A percentile compares a stretch with the other conserved stretches of the same genome.
These are phyloP conservation scores for Trachelus stipa DNA, from an alignment of 2,888 invertebrate species.

Conservation along the genomic window DNA sequence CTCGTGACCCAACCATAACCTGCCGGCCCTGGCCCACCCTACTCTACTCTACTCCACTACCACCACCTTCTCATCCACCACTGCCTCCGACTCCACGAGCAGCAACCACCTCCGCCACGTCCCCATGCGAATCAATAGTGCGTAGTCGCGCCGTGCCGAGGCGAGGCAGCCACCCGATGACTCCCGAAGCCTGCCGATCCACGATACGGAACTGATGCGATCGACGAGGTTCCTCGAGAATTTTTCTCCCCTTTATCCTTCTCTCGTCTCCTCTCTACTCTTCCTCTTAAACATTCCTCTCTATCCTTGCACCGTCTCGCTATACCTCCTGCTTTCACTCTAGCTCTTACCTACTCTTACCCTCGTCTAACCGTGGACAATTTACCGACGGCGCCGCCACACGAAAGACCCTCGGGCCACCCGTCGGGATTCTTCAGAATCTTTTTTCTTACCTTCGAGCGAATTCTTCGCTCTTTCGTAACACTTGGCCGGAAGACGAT, in stretches of 20 bases:
- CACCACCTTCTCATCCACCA: conserved; percentile 6
- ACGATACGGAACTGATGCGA: conserved; percentile 35
- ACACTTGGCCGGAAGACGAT: background rate
- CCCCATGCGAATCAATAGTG: conserved; percentile 64
- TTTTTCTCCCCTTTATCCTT: background rate
- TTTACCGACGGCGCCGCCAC: background rate
- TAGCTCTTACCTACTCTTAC: background rate
- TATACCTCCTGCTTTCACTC: background rate
- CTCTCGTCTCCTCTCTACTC: conserved; percentile 5
- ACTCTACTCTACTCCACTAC: conserved; percentile 12
- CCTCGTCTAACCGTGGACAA: background rate
- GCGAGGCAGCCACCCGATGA: conserved; percentile 49
- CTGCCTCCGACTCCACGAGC: conserved; percentile 4
- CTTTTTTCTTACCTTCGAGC: background rate
- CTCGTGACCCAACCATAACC: background rate
- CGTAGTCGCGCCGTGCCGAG: conserved; percentile 55
- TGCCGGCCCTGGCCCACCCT: background rate
- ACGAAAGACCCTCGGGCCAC: background rate
- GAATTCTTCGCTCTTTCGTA: background rate
- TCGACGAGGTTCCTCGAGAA: conserved; percentile 49
- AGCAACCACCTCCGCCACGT: conserved; percentile 38
- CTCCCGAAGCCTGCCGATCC: conserved; percentile 45
- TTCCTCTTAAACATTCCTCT: conserved; percentile 3
- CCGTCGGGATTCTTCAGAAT: background rate
- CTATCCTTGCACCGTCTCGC: background rate